phyloP scores from a whole-genome alignment of 2,113 vertebrate genomes.

The Eulemur rufifrons region DNA sequence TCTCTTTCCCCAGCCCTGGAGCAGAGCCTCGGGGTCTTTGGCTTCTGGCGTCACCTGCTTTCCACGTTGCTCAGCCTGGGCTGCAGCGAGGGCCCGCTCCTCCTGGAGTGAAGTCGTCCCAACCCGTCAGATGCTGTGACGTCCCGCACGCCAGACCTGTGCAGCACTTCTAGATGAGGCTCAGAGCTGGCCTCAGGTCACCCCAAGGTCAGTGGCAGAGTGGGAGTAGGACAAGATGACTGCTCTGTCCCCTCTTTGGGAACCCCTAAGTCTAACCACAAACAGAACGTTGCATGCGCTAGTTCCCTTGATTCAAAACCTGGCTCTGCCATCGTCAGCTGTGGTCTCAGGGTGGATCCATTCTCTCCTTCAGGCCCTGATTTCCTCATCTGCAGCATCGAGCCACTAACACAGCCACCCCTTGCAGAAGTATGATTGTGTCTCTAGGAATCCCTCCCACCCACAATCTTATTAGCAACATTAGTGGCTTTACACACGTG shows the following conservation, averaged over 20 bases:
- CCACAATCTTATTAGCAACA: neutral
- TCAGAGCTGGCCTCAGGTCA: neutral
- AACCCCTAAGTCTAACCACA: neutral
- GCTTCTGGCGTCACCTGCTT: neutral
- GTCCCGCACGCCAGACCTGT: neutral
- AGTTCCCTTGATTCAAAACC: no score
- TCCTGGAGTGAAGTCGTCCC: neutral
- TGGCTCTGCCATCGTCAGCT: accelerated
- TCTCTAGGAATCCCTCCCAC: neutral
- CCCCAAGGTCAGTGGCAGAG: neutral
- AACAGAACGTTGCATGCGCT: accelerated
- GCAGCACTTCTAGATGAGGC: neutral
- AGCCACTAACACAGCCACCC: neutral
- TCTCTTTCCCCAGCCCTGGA: neutral
- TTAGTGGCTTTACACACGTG: neutral
- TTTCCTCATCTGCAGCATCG: neutral
- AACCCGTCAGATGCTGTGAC: accelerated
- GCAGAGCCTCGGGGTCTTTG: accelerated
- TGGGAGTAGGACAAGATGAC: no score
- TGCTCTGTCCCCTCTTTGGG: neutral
- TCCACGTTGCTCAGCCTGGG: accelerated
- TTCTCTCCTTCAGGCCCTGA: neutral
- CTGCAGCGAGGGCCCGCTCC: accelerated
- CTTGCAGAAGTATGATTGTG: accelerated
- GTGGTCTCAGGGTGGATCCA: no score